Conservation (phyloP, 2,797 vertebrate genomes). For the Megalops cyprinoides region DNA sequence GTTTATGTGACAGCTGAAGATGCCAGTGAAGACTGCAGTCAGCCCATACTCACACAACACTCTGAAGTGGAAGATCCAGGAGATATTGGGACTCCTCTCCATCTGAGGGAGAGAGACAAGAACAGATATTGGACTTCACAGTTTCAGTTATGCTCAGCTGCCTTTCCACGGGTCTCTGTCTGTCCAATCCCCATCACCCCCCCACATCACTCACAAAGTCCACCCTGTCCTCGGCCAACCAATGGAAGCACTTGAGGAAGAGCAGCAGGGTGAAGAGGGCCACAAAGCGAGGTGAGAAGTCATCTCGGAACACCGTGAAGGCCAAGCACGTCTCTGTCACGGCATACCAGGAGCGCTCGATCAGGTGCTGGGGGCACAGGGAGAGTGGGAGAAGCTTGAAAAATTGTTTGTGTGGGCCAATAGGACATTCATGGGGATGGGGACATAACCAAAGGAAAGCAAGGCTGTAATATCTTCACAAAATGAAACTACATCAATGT, state of each 20-base stretch:
- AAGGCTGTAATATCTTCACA: background rate
- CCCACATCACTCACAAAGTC: constrained; percentile 86
- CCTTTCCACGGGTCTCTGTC: too few species aligned
- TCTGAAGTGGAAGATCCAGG: constrained; percentile 95
- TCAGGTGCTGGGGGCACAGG: constrained; percentile 80
- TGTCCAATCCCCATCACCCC: background rate
- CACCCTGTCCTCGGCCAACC: constrained; percentile 95
- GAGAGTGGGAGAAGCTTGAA: background rate
- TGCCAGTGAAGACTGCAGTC: background rate
- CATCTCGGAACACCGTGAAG: constrained; percentile 97
- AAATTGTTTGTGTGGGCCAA: too few species aligned
- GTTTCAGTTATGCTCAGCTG: background rate
- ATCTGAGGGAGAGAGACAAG: constrained; percentile 72
- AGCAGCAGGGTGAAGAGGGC: constrained; percentile 97
- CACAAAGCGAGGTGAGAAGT: constrained; percentile 96
- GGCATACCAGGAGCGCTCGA: constrained; percentile 96
- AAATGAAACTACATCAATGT: background rate
- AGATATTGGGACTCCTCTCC: constrained; percentile 98
- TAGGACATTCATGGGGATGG: background rate
- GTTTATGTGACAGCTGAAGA: background rate
- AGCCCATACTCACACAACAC: constrained; percentile 85
- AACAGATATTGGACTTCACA: background rate
- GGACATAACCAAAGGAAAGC: background rate
- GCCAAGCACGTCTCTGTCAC: constrained; percentile 97
- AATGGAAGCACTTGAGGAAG: constrained; percentile 98